These are phyloP conservation scores for Anhinga rufa DNA, from an alignment of 2,113 vertebrate genomes.

Conservation along the genomic window DNA sequence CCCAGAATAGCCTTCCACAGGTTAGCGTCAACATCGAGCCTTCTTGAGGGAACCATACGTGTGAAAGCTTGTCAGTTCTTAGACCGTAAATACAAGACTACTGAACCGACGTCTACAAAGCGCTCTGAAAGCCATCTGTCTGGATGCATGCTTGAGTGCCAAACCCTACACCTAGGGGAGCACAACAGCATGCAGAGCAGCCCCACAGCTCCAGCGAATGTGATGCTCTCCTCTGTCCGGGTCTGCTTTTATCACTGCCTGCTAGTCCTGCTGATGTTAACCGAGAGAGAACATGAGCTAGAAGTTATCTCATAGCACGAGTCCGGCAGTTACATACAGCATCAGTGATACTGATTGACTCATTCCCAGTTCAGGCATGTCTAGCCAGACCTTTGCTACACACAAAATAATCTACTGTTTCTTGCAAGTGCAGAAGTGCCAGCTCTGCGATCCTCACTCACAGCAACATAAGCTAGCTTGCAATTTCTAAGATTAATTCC, in stretches of 20 bases:
- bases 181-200: neutral
- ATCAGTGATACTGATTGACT: neutral
- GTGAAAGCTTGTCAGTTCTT: neutral
- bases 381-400: neutral
- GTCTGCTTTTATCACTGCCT: neutral
- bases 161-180: neutral
- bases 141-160: fast-evolving
- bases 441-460: neutral
- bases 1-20: neutral
- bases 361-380: neutral
- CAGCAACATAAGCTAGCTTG: neutral
- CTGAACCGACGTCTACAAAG: neutral
- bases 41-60: neutral
- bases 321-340: neutral
- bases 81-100: neutral
- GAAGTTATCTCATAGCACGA: neutral
- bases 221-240: neutral
- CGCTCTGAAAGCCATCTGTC: neutral
- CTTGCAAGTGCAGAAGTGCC: neutral
- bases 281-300: fast-evolving
- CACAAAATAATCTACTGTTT: neutral
- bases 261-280: neutral
- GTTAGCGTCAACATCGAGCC: fast-evolving
- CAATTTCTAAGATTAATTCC: neutral
- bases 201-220: neutral